Conservation (phyloP, 2,888 invertebrate genomes). For the Miltochrista miniata region DNA sequence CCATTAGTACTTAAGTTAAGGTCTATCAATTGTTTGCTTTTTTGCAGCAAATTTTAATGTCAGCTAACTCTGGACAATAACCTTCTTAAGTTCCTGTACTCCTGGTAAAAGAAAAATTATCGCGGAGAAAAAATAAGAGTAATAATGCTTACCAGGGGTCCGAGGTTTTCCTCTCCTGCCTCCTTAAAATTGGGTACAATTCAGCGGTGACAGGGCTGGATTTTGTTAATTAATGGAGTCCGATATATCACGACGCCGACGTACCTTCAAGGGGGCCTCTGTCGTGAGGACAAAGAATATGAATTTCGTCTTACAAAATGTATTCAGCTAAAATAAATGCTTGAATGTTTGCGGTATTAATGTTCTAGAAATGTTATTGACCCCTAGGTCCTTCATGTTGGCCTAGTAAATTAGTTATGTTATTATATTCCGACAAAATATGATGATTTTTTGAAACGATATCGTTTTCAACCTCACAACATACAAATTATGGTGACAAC, state of each 20-base stretch:
- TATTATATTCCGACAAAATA: not conserved
- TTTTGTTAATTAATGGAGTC: constrained; percentile 37
- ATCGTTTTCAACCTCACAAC: too few relatives aligned
- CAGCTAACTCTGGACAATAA: too few relatives aligned
- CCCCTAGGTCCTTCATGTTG: not conserved
- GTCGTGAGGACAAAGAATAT: constrained; percentile 8
- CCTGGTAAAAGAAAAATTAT: constrained; percentile 13
- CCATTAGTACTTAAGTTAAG: too few relatives aligned
- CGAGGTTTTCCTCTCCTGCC: constrained; percentile 9
- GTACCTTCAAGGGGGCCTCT: constrained; percentile 18
- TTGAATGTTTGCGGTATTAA: not conserved
- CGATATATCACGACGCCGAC: constrained; percentile 38
- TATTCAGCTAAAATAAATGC: constrained; percentile 1
- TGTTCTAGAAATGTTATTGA: too few relatives aligned
- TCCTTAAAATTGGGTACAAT: constrained; percentile 31
- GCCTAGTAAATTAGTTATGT: not conserved
- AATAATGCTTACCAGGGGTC: constrained; percentile 7
- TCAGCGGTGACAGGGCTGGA: constrained; percentile 22
- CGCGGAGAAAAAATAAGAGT: not conserved
- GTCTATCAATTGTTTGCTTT: too few relatives aligned
- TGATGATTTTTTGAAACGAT: too few relatives aligned
- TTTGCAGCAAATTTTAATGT: too few relatives aligned
- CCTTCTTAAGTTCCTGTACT: not conserved
- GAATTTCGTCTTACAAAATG: constrained; percentile 9
- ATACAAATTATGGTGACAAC: too few relatives aligned